Base-by-base conservation (phyloP, 2,113 vertebrate genomes). In the Leptobrachium ailaonicum region DNA sequence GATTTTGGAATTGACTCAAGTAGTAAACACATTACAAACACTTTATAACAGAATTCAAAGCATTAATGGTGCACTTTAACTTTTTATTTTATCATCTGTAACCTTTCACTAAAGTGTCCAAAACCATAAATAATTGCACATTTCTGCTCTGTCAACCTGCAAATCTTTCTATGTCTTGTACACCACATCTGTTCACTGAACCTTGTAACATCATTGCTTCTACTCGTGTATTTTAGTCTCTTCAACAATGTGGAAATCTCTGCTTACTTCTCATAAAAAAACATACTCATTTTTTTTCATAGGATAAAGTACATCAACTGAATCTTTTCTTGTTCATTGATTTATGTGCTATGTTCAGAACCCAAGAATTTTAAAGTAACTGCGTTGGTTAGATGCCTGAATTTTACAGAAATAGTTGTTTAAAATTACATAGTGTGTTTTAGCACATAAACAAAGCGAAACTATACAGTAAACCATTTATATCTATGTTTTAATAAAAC, bases 61-160 rank as follows among this genome's bases (percentile, higher is more conserved):
- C 50, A 2, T 8, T 54, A 54, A 11, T 8, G 6, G 50, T 60
- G 3, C 13, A 60, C 56, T 2, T 60, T 60, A 14, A 14, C 56
- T 64, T 64, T 64, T 71, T 71, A 56, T 71, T 78, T 40, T 41
- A 71, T 77, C 41, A 54, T 78, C 60, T 71, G 67, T 71, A 78
- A 47, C 54, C 66, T 78, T 78, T 78, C n/a, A 44, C n/a, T 50
- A 60, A 70, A 62, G 67, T 70, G 66, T 71, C 54, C 63, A 45
- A 70, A 78, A 47, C 54, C 76, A 71, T 78, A 69, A 70, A 78
- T 71, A 62, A 78, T 78, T 60, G 43, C 67, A 47, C 9, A 47
- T 78, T 71, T 71, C 68, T 78, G 54, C 54, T 71, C 76, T 71
- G 42, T 62, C 66, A 78, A 78, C 67, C 41, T 32, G 13, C 76